Evolutionary conservation across 2,888 invertebrate species (phyloP).

Genomic region (Orthonevra nobilis): DNA sequence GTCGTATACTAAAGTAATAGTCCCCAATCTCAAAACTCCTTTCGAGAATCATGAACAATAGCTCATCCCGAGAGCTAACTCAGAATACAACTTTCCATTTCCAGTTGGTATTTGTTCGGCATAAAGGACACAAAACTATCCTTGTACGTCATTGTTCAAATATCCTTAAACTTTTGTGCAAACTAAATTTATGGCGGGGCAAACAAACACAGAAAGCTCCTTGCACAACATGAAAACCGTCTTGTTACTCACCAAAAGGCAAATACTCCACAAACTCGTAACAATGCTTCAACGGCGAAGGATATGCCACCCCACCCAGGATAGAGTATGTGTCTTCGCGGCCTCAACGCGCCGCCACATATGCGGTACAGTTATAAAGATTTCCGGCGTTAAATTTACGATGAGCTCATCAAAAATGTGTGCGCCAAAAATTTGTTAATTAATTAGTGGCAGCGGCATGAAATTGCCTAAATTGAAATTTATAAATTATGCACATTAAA

Average conservation of each 20-base stretch:
- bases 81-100: slow-evolving; percentile 9
- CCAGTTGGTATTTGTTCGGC: slow-evolving; percentile 12
- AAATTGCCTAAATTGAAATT: slow-evolving; percentile 68
- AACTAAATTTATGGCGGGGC: slow-evolving; percentile 71
- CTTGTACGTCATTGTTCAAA: slow-evolving; percentile 49
- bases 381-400: slow-evolving; percentile 58
- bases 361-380: slow-evolving; percentile 6
- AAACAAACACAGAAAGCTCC: slow-evolving; percentile 61
- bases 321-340: slow-evolving; percentile 49
- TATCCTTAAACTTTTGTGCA: slow-evolving; percentile 70
- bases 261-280: slow-evolving; percentile 56
- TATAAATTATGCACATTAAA: slow-evolving; percentile 70
- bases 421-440: slow-evolving; percentile 72
- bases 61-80: not conserved
- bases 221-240: slow-evolving; percentile 37
- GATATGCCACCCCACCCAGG: slow-evolving; percentile 18
- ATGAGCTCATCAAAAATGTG: slow-evolving; percentile 71
- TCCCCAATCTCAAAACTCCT: too few relatives aligned
- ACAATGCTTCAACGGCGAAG: slow-evolving; percentile 16
- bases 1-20: too few relatives aligned
- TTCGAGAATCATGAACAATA: too few relatives aligned
- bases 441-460: slow-evolving; percentile 66
- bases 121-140: slow-evolving; percentile 36
- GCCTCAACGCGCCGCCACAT: slow-evolving; percentile 44
- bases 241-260: slow-evolving; percentile 18